phyloP scores from a whole-genome alignment of 2,797 vertebrate species.

The Spinibarbus caldwelli region DNA sequence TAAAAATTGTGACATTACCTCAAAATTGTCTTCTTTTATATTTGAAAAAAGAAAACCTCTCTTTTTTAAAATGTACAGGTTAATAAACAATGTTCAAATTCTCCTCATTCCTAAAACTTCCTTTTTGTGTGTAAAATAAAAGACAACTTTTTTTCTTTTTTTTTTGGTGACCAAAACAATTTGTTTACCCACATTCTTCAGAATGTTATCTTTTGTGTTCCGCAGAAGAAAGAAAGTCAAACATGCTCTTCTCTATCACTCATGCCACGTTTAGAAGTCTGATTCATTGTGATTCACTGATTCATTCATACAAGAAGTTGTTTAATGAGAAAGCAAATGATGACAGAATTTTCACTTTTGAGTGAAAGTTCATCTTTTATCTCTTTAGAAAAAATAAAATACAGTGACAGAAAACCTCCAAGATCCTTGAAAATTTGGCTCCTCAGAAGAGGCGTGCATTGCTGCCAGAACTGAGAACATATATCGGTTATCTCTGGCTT shows the following conservation, averaged over 20 bases:
- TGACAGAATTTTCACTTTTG: neutral
- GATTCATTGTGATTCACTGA: neutral
- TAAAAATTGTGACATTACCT: too few relatives aligned
- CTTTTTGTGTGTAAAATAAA: neutral
- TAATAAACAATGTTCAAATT: neutral
- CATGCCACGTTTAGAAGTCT: neutral
- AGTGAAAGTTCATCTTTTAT: neutral
- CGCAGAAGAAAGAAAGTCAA: neutral
- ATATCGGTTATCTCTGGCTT: conserved; percentile 67
- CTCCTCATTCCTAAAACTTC: neutral
- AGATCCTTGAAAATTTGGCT: conserved; percentile 42
- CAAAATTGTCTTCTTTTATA: too few relatives aligned
- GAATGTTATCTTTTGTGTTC: neutral
- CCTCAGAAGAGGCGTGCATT: conserved; percentile 57
- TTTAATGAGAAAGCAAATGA: neutral
- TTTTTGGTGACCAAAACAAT: neutral
- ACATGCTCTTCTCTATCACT: neutral
- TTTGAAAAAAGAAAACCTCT: too few relatives aligned
- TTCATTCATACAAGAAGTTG: neutral
- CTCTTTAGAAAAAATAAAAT: neutral
- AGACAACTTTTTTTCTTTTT: neutral
- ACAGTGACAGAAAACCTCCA: conserved; percentile 43
- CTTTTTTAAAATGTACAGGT: too few relatives aligned
- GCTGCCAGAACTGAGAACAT: conserved; percentile 55
- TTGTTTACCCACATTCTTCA: neutral